Conservation (phyloP, 2,888 invertebrate species). For the Euzophera pinguis region DNA sequence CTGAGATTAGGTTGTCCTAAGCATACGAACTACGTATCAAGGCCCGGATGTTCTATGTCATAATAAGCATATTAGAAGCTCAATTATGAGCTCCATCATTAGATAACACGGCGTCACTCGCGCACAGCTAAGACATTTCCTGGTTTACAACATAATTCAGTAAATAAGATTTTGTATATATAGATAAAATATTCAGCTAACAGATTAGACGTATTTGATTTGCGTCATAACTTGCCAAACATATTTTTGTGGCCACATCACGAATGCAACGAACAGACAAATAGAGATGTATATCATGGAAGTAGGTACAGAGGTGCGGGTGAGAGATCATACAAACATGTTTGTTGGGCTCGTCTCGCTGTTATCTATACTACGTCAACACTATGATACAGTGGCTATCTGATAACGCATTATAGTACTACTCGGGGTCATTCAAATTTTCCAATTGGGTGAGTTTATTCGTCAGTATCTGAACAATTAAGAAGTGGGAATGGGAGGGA, state of each 20-base stretch:
- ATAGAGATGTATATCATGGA: neutral
- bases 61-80: too few relatives aligned
- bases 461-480: too few relatives aligned
- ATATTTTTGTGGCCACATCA: neutral
- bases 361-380: neutral
- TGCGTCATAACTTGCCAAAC: neutral
- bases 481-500: too few relatives aligned
- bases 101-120: too few relatives aligned
- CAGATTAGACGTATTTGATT: neutral
- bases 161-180: too few relatives aligned
- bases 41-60: too few relatives aligned
- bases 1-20: too few relatives aligned
- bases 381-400: neutral
- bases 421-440: neutral
- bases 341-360: constrained; percentile 7
- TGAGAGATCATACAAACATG: constrained; percentile 12
- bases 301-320: constrained; percentile 5
- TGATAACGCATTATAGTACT: too few relatives aligned
- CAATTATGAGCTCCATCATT: too few relatives aligned
- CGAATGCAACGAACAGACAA: neutral
- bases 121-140: too few relatives aligned
- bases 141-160: too few relatives aligned
- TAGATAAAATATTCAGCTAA: neutral
- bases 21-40: too few relatives aligned
- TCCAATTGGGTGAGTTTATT: neutral